phyloP scores from a whole-genome alignment of 2,113 vertebrate species.

The Bucco capensis region DNA sequence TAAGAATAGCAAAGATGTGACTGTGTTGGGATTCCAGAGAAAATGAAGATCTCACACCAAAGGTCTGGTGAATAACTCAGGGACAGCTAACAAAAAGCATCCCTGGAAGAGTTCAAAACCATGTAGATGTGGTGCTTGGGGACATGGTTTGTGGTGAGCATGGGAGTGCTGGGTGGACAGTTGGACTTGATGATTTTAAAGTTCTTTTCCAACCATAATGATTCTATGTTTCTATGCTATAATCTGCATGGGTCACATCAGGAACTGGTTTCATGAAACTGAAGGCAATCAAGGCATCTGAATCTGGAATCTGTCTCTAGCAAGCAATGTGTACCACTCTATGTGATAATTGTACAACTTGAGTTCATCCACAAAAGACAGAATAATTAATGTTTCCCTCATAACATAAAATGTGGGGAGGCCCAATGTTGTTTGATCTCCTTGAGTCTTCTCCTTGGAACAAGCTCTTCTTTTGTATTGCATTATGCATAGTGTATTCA shows the following conservation, averaged over 20 bases:
- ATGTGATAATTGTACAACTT: slow-evolving; percentile 24
- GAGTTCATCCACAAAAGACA: slow-evolving; percentile 25
- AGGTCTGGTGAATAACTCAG: neutral
- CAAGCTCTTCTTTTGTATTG: slow-evolving; percentile 49
- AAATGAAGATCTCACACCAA: neutral
- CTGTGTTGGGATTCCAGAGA: neutral
- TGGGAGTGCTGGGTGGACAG: no score
- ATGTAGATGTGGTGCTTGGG: no score
- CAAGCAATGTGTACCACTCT: slow-evolving; percentile 19
- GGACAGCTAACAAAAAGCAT: neutral
- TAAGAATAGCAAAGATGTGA: neutral
- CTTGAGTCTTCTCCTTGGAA: slow-evolving; percentile 25
- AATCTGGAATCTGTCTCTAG: neutral
- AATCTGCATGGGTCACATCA: neutral
- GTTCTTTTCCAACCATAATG: no score
- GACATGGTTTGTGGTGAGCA: no score
- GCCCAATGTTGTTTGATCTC: slow-evolving; percentile 55
- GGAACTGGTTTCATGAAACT: neutral
- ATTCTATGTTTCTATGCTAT: no score
- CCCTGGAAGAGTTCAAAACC: no score
- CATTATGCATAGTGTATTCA: slow-evolving; percentile 47
- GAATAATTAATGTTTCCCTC: slow-evolving; percentile 52
- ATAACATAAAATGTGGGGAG: slow-evolving; percentile 29
- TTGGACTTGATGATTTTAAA: no score
- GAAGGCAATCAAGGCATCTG: neutral